phyloP scores from a whole-genome alignment of 2,888 invertebrate species.

The Leucania comma region DNA sequence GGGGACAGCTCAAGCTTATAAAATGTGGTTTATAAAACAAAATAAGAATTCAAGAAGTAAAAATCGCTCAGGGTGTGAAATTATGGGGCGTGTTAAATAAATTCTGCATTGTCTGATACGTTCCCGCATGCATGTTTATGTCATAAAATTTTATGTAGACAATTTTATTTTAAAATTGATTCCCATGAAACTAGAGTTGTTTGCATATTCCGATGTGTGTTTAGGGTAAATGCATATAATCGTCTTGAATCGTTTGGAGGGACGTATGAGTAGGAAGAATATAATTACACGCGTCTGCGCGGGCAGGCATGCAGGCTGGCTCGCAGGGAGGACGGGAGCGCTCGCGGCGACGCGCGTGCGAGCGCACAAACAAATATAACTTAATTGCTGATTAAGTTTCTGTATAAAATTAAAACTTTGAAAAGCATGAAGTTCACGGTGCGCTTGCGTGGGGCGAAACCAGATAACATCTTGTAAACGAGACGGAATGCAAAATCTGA shows the following conservation, averaged over 20 bases:
- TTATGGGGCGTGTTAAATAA: conserved; percentile 48
- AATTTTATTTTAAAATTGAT: conserved; percentile 51
- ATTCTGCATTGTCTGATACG: conserved; percentile 40
- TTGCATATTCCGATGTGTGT: conserved; percentile 56
- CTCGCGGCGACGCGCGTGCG: conserved; percentile 74
- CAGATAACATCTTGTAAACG: conserved; percentile 50
- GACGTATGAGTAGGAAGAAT: conserved; percentile 59
- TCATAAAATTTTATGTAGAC: conserved; percentile 62
- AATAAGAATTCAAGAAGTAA: conserved; percentile 28
- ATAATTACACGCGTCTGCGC: conserved; percentile 59
- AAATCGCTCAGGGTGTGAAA: conserved; percentile 54
- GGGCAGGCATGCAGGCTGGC: conserved; percentile 5
- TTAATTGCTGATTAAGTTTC: conserved; percentile 67
- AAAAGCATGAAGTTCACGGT: conserved; percentile 43
- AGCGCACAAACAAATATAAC: conserved; percentile 60
- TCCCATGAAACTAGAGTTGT: conserved; percentile 45
- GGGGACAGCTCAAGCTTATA: conserved; percentile 29
- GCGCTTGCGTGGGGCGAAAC: conserved; percentile 17
- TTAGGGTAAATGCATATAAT: conserved; percentile 69
- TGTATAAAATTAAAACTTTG: conserved; percentile 62
- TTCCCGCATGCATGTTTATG: conserved; percentile 42
- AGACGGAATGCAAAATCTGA: conserved; percentile 48
- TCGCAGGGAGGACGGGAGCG: conserved; percentile 51
- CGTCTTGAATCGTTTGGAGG: conserved; percentile 53
- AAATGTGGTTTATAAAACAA: conserved; percentile 34